Evolutionary conservation across 2,797 vertebrate genomes (phyloP), one percentile per base, ranked within the genome.

Genomic region (Molossus alvarezi): DNA sequence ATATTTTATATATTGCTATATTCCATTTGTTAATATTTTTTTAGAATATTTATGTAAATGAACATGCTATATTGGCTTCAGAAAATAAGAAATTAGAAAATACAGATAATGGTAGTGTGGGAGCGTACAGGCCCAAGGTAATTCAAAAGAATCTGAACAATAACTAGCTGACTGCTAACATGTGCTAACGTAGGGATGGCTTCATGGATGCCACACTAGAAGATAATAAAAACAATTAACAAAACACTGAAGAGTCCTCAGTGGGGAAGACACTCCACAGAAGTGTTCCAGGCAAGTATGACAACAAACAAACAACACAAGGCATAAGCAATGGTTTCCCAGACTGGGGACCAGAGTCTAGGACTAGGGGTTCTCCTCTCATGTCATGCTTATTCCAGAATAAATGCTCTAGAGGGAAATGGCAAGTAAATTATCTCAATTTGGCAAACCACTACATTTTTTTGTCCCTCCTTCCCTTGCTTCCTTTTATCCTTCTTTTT

Each of bases 51-150:
- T 64, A 77, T 23, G 21, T 73, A 55, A 67, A 57, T 91, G 18
- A 91, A 53, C 4, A 41, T 33, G 20, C 81, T 29, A 88, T 72
- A 27, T 67, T 62, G 25, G 4, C 48, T 79, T 41, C 25, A 90
- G n/a, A 86, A 81, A 93, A 90, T 80, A 85, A 75, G n/a, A 92
- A 76, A 88, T 53, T 48, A 62, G 53, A 92, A 90, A 87, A 21
- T 51, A 25, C 4, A 77, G 27, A 41, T 51, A 48, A 65, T 72
- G 71, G 12, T 11, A 82, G 27, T 53, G 5, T 58, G 37, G 69
- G 58, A 5, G 12, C 27, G 76, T 86, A 67, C 0, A 85, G 64
- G 53, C 48, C 5, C 33, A 88, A 69, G 18, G 23, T 88, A 67
- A 60, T 60, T 87, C 57, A 18, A 83, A 9, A 41, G 55, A 37